Evolutionary conservation across 2,797 vertebrate species (phyloP).

Genomic region (Chaetophractus vellerosus): DNA sequence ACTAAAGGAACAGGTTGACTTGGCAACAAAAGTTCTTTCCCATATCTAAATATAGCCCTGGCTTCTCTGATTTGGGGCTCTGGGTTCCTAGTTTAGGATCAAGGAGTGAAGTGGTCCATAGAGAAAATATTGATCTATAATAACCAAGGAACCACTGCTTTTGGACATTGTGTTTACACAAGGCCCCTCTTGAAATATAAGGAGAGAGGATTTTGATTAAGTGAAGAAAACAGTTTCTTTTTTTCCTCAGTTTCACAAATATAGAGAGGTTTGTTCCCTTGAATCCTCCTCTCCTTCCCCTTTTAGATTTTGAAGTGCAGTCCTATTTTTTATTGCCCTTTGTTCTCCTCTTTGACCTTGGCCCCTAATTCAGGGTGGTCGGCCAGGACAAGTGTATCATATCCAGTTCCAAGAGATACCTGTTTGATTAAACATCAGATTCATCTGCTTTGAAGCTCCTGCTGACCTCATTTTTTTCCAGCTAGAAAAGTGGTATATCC

Average conservation of each 20-base stretch:
- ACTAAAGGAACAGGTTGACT: neutral
- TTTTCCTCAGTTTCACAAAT: neutral
- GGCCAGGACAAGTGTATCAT: neutral
- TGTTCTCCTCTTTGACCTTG: neutral
- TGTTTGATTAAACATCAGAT: neutral
- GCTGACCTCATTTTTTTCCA: neutral
- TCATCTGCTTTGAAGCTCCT: constrained; percentile 30
- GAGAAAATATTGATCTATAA: neutral
- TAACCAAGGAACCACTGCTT: neutral
- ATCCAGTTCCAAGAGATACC: neutral
- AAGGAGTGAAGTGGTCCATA: neutral
- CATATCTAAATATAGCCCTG: neutral
- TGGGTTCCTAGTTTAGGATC: neutral
- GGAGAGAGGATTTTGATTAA: neutral
- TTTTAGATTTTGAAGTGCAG: constrained; percentile 37
- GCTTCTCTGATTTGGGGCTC: neutral
- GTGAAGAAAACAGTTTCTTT: neutral
- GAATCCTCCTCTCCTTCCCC: neutral
- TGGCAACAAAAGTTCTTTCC: neutral
- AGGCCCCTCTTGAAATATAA: neutral
- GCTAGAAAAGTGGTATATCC: neutral
- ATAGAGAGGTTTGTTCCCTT: neutral
- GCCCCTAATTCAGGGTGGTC: neutral
- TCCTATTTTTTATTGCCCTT: neutral
- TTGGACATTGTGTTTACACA: neutral